phyloP scores from a whole-genome alignment of 2,888 invertebrate genomes.

The Pogonocherus hispidulus region DNA sequence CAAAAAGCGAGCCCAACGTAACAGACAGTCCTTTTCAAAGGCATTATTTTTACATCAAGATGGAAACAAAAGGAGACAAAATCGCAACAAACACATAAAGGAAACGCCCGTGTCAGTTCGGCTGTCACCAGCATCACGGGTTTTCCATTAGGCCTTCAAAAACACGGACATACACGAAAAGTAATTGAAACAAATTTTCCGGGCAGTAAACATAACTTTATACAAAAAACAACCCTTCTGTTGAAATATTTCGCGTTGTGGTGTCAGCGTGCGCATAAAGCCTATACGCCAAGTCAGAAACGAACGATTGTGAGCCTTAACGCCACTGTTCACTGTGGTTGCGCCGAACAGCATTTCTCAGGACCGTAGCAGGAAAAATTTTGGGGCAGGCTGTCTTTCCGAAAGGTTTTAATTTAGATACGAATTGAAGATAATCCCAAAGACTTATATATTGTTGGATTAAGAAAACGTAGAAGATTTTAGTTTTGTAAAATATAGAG shows the following conservation, averaged over 20 bases:
- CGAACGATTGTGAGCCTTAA: conserved; percentile 53
- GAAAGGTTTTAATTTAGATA: too few species aligned
- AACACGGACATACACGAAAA: conserved; percentile 39
- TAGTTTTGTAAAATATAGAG: too few species aligned
- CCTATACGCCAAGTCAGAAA: conserved; percentile 25
- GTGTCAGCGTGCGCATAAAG: conserved; percentile 22
- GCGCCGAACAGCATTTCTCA: conserved; percentile 58
- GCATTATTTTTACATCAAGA: conserved; percentile 22
- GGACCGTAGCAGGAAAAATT: too few species aligned
- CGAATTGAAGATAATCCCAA: too few species aligned
- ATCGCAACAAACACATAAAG: conserved; percentile 13
- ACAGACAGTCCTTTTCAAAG: conserved; percentile 14
- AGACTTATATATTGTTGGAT: too few species aligned
- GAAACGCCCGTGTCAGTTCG: conserved; percentile 21
- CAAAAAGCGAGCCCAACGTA: neutral
- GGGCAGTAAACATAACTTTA: conserved; percentile 51
- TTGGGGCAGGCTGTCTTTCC: too few species aligned
- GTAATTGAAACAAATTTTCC: conserved; percentile 54
- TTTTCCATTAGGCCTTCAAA: conserved; percentile 39
- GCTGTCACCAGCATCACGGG: conserved; percentile 17
- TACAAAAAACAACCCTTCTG: conserved; percentile 55
- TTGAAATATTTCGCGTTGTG: conserved; percentile 54
- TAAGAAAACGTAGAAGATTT: too few species aligned
- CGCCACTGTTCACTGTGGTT: conserved; percentile 51
- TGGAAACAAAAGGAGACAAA: conserved; percentile 20